phyloP scores from a whole-genome alignment of 1,140 invertebrate genomes.

The Lucilia sericata region DNA sequence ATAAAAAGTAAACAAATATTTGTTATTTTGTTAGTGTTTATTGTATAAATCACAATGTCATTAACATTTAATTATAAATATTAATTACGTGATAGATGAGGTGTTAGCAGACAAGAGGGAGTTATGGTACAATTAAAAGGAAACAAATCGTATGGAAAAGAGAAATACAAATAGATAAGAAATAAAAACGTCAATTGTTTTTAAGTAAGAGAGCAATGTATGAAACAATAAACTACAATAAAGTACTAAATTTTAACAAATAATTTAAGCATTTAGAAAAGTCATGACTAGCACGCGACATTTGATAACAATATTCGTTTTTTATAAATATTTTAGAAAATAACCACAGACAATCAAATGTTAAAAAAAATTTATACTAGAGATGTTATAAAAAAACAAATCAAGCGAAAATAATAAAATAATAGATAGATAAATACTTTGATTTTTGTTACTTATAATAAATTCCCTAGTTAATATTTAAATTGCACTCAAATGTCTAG shows the following conservation, averaged over 20 bases:
- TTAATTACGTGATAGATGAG: not conserved
- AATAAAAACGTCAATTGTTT: not conserved
- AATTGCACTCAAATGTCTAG: slow-evolving; percentile 5
- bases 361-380: not conserved
- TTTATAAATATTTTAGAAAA: not conserved
- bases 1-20: not conserved
- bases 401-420: not conserved
- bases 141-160: not conserved
- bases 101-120: not conserved
- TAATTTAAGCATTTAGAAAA: not conserved
- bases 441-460: slow-evolving; percentile 10
- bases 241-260: too few species aligned
- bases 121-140: not conserved
- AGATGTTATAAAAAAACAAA: not conserved
- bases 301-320: not conserved
- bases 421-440: not conserved
- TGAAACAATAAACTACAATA: not conserved
- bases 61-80: slow-evolving; percentile 11
- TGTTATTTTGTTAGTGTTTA: not conserved
- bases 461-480: slow-evolving; percentile 6
- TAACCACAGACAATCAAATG: not conserved
- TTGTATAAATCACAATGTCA: not conserved
- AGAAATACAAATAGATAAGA: not conserved
- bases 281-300: slow-evolving; percentile 8
- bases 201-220: not conserved